These are phyloP conservation scores for Halcyon badia DNA, from an alignment of 2,797 vertebrate species.

Conservation along the genomic window DNA sequence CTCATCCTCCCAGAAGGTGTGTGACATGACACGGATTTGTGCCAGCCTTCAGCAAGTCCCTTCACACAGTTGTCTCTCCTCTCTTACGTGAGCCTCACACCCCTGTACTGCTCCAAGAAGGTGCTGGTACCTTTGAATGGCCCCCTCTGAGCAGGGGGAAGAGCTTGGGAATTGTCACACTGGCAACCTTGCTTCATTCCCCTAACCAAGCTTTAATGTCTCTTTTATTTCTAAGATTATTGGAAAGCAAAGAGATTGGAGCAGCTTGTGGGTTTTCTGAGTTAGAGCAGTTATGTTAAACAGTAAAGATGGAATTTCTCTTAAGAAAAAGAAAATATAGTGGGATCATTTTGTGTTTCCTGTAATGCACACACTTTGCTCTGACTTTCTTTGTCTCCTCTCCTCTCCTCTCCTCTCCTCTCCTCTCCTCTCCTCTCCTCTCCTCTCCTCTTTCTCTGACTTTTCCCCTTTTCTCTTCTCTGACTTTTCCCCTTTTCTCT, in stretches of 20 bases:
- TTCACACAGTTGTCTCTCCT: accelerated
- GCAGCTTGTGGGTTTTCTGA: background rate
- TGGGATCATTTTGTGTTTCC: accelerated
- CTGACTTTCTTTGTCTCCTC: no score
- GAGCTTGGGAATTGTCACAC: background rate
- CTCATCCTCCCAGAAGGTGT: background rate
- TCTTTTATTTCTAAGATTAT: background rate
- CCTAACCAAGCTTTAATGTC: accelerated
- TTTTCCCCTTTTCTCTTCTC: no score
- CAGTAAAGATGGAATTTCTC: accelerated
- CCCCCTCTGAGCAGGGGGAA: background rate
- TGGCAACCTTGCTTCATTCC: background rate
- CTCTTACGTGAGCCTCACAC: accelerated
- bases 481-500: background rate
- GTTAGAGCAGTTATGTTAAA: background rate
- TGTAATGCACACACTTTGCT: background rate
- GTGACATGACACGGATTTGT: background rate
- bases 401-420: no score
- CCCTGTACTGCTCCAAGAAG: background rate
- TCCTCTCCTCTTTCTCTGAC: no score
- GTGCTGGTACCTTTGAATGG: background rate
- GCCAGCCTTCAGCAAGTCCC: background rate
- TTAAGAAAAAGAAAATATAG: background rate
- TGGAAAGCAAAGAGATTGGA: background rate
- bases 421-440: background rate